Percentiles rank a stretch among this genome's conserved stretches.
phyloP scores from a whole-genome alignment of 2,888 invertebrate genomes.

The Gnatocerus cornutus region DNA sequence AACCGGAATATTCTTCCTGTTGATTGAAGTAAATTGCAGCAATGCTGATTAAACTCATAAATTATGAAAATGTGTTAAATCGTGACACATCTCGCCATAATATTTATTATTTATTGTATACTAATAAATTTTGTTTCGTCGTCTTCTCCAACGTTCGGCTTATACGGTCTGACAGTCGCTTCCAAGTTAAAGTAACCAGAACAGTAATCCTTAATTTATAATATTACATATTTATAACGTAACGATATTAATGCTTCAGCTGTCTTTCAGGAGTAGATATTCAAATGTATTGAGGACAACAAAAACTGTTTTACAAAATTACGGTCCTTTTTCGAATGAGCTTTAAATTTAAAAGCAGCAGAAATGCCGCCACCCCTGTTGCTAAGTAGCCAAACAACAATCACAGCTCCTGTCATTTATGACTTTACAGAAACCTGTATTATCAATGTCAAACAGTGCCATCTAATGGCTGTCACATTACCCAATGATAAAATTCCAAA shows the following conservation, averaged over 20 bases:
- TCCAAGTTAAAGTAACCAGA: slow-evolving; percentile 13
- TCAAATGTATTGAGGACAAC: not conserved
- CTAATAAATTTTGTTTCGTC: slow-evolving; percentile 30
- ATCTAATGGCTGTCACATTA: too few species aligned
- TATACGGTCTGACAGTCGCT: slow-evolving; percentile 10
- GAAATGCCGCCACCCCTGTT: too few species aligned
- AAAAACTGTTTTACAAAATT: too few species aligned
- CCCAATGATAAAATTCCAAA: too few species aligned
- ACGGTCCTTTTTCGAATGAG: too few species aligned
- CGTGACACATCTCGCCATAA: slow-evolving; percentile 29
- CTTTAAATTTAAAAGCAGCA: too few species aligned
- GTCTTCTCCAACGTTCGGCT: slow-evolving; percentile 7
- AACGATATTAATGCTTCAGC: slow-evolving; percentile 17
- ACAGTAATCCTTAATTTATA: slow-evolving; percentile 34
- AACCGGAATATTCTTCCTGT: slow-evolving; percentile 21
- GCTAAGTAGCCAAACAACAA: too few species aligned
- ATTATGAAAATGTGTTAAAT: slow-evolving; percentile 28
- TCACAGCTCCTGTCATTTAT: too few species aligned
- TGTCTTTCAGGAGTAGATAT: not conserved
- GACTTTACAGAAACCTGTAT: too few species aligned
- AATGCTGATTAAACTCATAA: slow-evolving; percentile 28
- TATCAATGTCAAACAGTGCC: too few species aligned
- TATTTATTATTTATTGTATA: slow-evolving; percentile 41
- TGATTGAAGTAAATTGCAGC: slow-evolving; percentile 17
- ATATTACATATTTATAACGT: slow-evolving; percentile 32